Evolutionary conservation across 1,140 invertebrate species (phyloP).

Genomic region (Procambarus clarkii): DNA sequence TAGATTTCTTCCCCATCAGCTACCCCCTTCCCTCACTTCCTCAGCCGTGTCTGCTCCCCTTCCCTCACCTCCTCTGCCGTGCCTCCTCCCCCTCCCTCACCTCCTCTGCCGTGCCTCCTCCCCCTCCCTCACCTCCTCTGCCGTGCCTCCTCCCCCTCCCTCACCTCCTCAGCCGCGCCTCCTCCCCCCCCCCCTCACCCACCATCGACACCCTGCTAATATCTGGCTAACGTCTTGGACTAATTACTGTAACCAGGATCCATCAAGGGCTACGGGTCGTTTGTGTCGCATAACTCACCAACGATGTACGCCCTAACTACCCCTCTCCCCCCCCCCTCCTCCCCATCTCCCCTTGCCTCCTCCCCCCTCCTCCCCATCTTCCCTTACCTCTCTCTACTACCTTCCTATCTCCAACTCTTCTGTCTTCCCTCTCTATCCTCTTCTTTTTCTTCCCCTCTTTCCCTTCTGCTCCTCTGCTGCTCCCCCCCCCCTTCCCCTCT

Average conservation of each 20-base stretch:
- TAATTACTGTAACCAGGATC: conserved; percentile 36
- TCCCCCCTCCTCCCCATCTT: not conserved
- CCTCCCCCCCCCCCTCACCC: not conserved
- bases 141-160: not conserved
- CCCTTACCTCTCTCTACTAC: not conserved
- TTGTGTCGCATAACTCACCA: conserved; percentile 17
- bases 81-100: not conserved
- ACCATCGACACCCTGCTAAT: not conserved
- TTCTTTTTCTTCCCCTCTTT: not conserved
- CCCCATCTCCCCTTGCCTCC: not conserved
- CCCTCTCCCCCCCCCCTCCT: not conserved
- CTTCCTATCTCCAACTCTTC: not conserved
- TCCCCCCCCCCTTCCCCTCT: not conserved
- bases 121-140: not conserved
- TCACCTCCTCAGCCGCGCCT: not conserved
- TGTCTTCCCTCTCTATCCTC: conserved; percentile 1
- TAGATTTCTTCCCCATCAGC: not conserved
- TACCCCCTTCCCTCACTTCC: not conserved
- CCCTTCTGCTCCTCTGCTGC: not conserved
- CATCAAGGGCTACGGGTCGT: conserved; percentile 38
- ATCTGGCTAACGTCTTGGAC: conserved; percentile 3
- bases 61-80: too few relatives aligned
- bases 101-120: not conserved
- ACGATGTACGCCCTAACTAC: not conserved
- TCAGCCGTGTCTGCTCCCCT: too few relatives aligned